Base-by-base conservation (phyloP, 1,140 invertebrate species). In the Uloborus diversus region DNA sequence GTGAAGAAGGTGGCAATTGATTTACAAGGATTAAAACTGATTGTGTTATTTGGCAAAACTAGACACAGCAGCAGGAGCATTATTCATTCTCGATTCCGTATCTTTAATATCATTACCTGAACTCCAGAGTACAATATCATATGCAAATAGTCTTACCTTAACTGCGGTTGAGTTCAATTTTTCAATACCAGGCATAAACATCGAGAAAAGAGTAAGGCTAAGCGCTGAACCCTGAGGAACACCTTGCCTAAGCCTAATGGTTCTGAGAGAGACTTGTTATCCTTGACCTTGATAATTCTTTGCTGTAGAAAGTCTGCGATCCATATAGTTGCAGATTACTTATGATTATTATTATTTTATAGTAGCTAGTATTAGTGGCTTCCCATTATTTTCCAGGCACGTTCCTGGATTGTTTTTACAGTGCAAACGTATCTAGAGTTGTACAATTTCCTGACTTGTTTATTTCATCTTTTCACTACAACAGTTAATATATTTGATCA, bases 1-100 rank as follows among this genome's bases (percentile, higher is more conserved):
- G 66, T 70, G 25, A 33, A 70, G 20, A 70, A 70, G 2, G 13
- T 11, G 14, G 30, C 25, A 23, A 37, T n/a, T 17, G 51, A 70
- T 56, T 35, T 56, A 13, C 7, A 20, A 7, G 27, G 42, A 56
- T 70, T 70, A 23, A 70, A 70, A 13, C 3, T 33, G 14, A 70
- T 70, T 56, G 20, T 27, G 2, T 14, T 56, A 28, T 49, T 3
- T 27, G 1, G 17, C 30, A 35, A 70, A 70, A 17, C 35, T 23
- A 14, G 5, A 20, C 9, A 70, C 17, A 3, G 13, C 17, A 7
- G 4, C 5, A 1, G 57, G n/a, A n/a, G 30, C 4, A 1, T 53
- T 11, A 37, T 70, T 56, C 4, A 70, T 1, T 1, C 3, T 3
- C 7, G 25, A 42, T 53, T 51, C 65, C 3, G 53, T 14, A 3